Evolutionary conservation across 2,113 vertebrate species (phyloP), one percentile per base, ranked within the genome.

Genomic region (Isichthys henryi): DNA sequence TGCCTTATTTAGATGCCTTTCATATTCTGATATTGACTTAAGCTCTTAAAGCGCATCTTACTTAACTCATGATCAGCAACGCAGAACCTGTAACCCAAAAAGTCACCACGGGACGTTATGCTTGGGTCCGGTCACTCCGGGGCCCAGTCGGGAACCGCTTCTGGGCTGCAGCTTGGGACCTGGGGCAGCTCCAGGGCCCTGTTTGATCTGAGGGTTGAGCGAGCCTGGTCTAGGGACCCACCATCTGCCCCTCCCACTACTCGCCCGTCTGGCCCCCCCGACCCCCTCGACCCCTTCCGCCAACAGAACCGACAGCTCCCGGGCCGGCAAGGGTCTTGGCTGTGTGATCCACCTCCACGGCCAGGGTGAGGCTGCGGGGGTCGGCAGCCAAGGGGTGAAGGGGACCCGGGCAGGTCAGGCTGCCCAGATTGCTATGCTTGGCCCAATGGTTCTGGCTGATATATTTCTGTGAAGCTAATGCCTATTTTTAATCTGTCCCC

Each of bases 401-500:
- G 84, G 49, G 27, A 11, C 8, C 49, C 3, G 4, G 84, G 45
- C 3, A 10, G 83, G n/a, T 11, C 48, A 50, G 48, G n/a, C 74
- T 43, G 70, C 31, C 23, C n/a, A 35, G 27, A 39, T 31, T 39
- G 21, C 31, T 46, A 62, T 1, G 2, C 23, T 35, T 70, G 39
- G 9, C 52, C 23, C 2, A 31, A 74, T 45, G 27, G 39, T 23
- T 45, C 23, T 48, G 56, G 21, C 3, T 43, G 62, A 27, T 49
- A 86, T 50, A 86, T 39, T 46, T 89, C 35, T 80, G 31, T 87
- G 35, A 35, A 87, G 58, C 89, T 9, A 77, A 53, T 49, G 46
- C 10, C 58, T 80, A 17, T 49, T 87, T 52, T 89, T 70, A 87
- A 90, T 87, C 77, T 90, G 87, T 90, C 86, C 70, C 48, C 43